Percentiles rank a stretch among this genome's conserved stretches.
Conservation (phyloP, 2,113 vertebrate genomes). For the Oostethus manadensis region DNA sequence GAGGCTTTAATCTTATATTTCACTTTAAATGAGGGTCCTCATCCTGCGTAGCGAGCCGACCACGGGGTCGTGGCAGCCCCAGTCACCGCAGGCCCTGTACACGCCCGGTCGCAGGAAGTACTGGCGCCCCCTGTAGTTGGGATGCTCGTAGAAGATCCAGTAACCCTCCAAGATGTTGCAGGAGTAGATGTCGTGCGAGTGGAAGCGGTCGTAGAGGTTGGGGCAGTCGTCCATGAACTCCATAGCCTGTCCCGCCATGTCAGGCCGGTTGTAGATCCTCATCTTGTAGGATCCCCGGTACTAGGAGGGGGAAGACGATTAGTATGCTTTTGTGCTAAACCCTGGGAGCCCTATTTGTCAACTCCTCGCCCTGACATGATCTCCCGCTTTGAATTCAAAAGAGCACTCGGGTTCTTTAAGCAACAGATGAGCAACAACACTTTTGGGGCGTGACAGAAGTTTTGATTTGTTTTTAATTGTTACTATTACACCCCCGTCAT, state of each 20-base stretch:
- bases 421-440: constrained; percentile 32
- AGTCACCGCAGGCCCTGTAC: constrained; percentile 69
- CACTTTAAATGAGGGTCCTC: constrained; percentile 57
- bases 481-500: neutral
- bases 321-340: constrained; percentile 12
- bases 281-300: constrained; percentile 69
- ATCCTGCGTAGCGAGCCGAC: constrained; percentile 73
- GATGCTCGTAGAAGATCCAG: constrained; percentile 75
- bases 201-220: constrained; percentile 65
- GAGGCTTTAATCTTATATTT: constrained; percentile 42
- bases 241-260: constrained; percentile 62
- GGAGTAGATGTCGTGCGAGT: constrained; percentile 65
- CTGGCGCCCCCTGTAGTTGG: constrained; percentile 72
- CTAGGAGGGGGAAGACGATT: constrained; percentile 38
- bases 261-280: constrained; percentile 69
- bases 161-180: constrained; percentile 67
- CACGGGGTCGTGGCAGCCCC: constrained; percentile 69
- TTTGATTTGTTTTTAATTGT: constrained; percentile 6
- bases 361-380: constrained; percentile 9
- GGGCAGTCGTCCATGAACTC: constrained; percentile 73
- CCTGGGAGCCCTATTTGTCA: constrained; percentile 5
- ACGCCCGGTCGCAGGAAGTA: constrained; percentile 70
- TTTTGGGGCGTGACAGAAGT: constrained; percentile 30
- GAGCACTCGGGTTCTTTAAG: constrained; percentile 20
- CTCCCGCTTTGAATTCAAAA: constrained; percentile 29